Evolutionary conservation across 2,797 vertebrate species (phyloP).

Genomic region (Parambassis ranga): DNA sequence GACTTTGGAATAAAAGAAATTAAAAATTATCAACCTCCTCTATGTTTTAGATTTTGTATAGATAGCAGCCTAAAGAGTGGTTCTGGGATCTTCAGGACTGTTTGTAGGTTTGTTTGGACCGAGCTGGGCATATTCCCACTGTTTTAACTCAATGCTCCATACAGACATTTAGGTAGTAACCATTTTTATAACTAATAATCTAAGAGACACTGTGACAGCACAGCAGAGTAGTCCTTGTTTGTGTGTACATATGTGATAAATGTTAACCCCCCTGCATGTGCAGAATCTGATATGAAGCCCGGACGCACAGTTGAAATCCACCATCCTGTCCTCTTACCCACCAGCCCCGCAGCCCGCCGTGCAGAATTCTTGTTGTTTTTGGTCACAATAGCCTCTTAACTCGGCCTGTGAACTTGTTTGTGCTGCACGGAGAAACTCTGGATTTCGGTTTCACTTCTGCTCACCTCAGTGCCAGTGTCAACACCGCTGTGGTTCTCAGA

Average conservation of each 20-base stretch:
- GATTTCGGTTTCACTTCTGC: constrained; percentile 64
- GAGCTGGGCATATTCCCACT: too few species aligned
- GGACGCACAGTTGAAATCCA: constrained; percentile 2
- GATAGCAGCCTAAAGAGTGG: too few species aligned
- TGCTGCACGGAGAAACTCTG: constrained; percentile 48
- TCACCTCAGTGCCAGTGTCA: constrained; percentile 71
- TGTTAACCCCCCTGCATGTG: not conserved
- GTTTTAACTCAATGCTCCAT: too few species aligned
- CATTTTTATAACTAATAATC: too few species aligned
- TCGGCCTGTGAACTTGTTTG: constrained; percentile 38
- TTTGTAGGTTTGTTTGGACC: not conserved
- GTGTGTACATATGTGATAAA: not conserved
- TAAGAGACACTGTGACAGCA: too few species aligned
- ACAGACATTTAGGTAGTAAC: too few species aligned
- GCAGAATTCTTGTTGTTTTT: constrained; percentile 25
- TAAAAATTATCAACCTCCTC: too few species aligned
- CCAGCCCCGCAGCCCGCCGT: not conserved
- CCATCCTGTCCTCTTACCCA: not conserved
- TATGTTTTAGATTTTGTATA: not conserved
- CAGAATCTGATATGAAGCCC: not conserved
- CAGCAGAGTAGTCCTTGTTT: too few species aligned
- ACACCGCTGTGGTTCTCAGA: constrained; percentile 65
- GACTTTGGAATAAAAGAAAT: too few species aligned
- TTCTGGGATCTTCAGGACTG: too few species aligned
- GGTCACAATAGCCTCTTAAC: constrained; percentile 57